These are phyloP conservation scores for Ichneumoninae sp. DNA, from an alignment of 2,888 invertebrate species.

Conservation along the genomic window DNA sequence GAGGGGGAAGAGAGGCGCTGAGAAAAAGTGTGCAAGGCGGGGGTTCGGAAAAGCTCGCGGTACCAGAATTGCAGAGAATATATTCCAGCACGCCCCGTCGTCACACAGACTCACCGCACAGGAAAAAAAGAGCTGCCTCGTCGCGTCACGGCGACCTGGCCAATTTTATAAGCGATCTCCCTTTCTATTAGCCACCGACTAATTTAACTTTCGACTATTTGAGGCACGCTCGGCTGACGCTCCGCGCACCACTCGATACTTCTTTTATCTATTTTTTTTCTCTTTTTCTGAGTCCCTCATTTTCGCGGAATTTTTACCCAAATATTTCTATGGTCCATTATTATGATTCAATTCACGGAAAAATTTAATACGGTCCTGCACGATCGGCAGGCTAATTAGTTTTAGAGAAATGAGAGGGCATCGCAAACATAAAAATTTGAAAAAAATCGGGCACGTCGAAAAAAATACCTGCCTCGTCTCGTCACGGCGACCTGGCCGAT, in stretches of 20 bases:
- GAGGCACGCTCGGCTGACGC: conserved; percentile 13
- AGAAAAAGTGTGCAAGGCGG: neutral
- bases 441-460: too few species aligned
- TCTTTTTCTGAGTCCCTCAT: neutral
- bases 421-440: too few species aligned
- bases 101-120: conserved; percentile 24
- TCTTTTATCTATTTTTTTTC: neutral
- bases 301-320: neutral
- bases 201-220: conserved; percentile 48
- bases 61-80: conserved; percentile 49
- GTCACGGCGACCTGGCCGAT: conserved; percentile 34
- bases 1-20: neutral
- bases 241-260: conserved; percentile 6
- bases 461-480: conserved; percentile 16
- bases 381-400: too few species aligned
- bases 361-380: too few species aligned
- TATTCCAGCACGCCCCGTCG: conserved; percentile 39
- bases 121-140: conserved; percentile 17
- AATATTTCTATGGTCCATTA: neutral
- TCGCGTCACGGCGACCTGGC: conserved; percentile 19
- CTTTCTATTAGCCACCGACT: conserved; percentile 42
- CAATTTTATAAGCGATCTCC: conserved; percentile 51
- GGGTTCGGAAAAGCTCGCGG: conserved; percentile 45
- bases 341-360: too few species aligned
- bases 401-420: too few species aligned